Conservation (phyloP, 2,888 invertebrate species). For the Ferrisia virgata region DNA sequence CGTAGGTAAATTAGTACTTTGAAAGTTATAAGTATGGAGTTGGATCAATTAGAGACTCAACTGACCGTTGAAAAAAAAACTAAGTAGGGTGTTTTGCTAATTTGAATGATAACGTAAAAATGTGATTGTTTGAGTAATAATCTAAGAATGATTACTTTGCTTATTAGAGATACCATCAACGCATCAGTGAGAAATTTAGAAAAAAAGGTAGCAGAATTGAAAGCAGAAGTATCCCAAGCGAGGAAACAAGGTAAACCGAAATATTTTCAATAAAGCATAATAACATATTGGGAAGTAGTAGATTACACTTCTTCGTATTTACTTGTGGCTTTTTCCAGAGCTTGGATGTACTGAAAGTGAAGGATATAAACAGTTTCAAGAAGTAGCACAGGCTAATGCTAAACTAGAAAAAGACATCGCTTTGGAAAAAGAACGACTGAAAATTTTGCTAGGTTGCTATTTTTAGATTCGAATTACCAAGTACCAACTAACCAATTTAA, state of each 20-base stretch:
- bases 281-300: not conserved
- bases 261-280: too few species aligned
- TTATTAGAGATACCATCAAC: conserved; percentile 11
- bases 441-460: conserved; percentile 49
- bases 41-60: conserved; percentile 1
- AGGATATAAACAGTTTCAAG: conserved; percentile 49
- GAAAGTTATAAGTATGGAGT: too few species aligned
- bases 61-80: not conserved
- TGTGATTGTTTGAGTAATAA: too few species aligned
- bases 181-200: not conserved
- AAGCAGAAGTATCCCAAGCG: not conserved
- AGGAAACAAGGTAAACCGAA: conserved; percentile 38
- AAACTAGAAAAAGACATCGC: conserved; percentile 49
- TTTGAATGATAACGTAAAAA: too few species aligned
- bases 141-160: not conserved
- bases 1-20: not conserved
- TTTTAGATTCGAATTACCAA: not conserved
- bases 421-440: conserved; percentile 49
- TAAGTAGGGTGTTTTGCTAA: not conserved
- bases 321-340: not conserved
- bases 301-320: not conserved
- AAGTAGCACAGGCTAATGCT: conserved; percentile 48
- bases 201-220: conserved; percentile 20
- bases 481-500: too few species aligned
- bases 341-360: conserved; percentile 47